Evolutionary conservation across 1,140 invertebrate genomes (phyloP).

Genomic region (Drosophila ercepeae): DNA sequence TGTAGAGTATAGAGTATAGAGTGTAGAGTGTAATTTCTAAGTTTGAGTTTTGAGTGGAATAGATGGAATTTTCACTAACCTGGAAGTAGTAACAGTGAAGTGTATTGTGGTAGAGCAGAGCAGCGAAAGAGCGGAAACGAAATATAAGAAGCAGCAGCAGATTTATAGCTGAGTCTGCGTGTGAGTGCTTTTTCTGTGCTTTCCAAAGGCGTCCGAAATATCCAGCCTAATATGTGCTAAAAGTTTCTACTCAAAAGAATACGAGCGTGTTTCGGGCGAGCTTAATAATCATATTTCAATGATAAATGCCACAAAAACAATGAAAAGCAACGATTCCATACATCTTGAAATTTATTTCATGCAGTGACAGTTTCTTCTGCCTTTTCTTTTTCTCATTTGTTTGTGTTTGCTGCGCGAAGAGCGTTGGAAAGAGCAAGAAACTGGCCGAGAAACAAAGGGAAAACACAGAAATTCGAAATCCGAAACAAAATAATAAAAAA

Average conservation of each 20-base stretch:
- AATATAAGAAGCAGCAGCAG: conserved; percentile 32
- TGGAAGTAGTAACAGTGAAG: no score
- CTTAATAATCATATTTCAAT: conserved; percentile 37
- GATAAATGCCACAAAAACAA: conserved; percentile 10
- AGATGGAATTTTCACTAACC: conserved; percentile 26
- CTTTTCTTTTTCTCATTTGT: conserved; percentile 30
- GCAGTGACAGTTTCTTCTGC: conserved; percentile 65
- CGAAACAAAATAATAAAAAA: conserved; percentile 40
- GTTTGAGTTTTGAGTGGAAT: conserved; percentile 19
- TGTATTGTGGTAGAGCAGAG: conserved; percentile 5
- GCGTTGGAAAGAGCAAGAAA: neutral
- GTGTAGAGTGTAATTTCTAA: neutral
- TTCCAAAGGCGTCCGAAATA: conserved; percentile 6
- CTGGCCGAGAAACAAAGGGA: conserved; percentile 42
- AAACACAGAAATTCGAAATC: conserved; percentile 18
- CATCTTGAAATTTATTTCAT: conserved; percentile 64
- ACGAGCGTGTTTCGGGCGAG: no score
- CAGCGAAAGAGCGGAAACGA: conserved; percentile 34
- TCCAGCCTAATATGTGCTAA: conserved; percentile 18
- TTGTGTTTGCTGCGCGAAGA: conserved; percentile 6
- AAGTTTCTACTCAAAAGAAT: conserved; percentile 7
- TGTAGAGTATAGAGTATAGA: neutral
- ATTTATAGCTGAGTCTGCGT: conserved; percentile 29
- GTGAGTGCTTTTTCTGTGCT: conserved; percentile 22
- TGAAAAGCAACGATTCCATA: conserved; percentile 22